These are phyloP conservation scores for Aphyosemion australe DNA, from an alignment of 2,113 vertebrate genomes.

Conservation along the genomic window DNA sequence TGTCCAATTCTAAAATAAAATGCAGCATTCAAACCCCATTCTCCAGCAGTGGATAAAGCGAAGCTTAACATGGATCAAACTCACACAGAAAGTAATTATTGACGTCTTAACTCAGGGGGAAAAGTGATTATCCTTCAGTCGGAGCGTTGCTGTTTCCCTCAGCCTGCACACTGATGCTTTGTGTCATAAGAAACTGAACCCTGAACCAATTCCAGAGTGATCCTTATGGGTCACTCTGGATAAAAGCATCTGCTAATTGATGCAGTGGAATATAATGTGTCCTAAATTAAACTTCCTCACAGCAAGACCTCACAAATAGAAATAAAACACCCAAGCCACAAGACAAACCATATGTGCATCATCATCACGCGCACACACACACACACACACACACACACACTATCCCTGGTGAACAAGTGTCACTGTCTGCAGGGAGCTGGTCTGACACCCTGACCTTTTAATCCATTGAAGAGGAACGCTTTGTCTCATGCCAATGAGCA, in stretches of 20 bases:
- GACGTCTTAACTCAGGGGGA: slow-evolving; percentile 6
- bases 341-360: slow-evolving; percentile 7
- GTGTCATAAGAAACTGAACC: background rate
- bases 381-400: background rate
- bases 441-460: slow-evolving; percentile 59
- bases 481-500: slow-evolving; percentile 64
- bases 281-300: slow-evolving; percentile 44
- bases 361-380: background rate
- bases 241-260: background rate
- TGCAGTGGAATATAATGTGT: background rate
- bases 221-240: background rate
- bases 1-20: slow-evolving; percentile 6
- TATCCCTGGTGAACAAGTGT: slow-evolving; percentile 33
- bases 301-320: slow-evolving; percentile 21
- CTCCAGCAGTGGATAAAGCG: slow-evolving; percentile 22
- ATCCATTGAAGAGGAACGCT: slow-evolving; percentile 60
- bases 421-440: slow-evolving; percentile 19
- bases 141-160: background rate
- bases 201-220: background rate
- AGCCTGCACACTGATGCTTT: background rate
- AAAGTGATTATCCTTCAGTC: background rate
- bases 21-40: background rate
- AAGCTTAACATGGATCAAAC: slow-evolving; percentile 50
- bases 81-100: slow-evolving; percentile 34
- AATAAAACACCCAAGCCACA: background rate